Conservation (phyloP, 2,888 invertebrate genomes). For the Lepidonotus clava region DNA sequence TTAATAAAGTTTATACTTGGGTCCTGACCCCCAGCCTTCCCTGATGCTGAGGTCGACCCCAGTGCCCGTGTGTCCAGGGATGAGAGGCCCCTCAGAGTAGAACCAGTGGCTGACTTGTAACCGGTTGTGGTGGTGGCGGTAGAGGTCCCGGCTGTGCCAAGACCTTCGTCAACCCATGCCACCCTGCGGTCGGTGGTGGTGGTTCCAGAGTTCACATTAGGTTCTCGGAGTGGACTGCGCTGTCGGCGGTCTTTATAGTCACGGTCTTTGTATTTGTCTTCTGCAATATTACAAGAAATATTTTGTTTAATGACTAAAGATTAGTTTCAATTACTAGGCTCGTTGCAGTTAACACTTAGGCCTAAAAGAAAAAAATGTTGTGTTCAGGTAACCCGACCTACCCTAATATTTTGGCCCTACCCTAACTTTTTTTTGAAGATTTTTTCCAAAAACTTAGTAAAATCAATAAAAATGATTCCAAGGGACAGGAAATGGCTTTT, state of each 20-base stretch:
- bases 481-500: too few relatives aligned
- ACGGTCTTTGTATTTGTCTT: conserved; percentile 52
- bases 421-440: too few relatives aligned
- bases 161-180: background rate
- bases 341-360: too few relatives aligned
- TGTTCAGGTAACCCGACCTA: too few relatives aligned
- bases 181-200: background rate
- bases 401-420: too few relatives aligned
- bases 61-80: background rate
- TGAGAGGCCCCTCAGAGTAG: background rate
- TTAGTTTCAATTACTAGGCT: too few relatives aligned
- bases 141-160: background rate
- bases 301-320: too few relatives aligned
- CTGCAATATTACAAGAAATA: background rate
- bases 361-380: too few relatives aligned
- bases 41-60: background rate
- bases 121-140: conserved; percentile 30
- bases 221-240: conserved; percentile 17
- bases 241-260: background rate
- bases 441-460: too few relatives aligned
- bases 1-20: background rate
- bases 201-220: background rate
- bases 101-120: conserved; percentile 36
- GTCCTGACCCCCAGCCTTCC: background rate
- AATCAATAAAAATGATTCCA: too few relatives aligned